Base-by-base conservation (phyloP, 2,888 invertebrate species). In the Trachelus tabidus region DNA sequence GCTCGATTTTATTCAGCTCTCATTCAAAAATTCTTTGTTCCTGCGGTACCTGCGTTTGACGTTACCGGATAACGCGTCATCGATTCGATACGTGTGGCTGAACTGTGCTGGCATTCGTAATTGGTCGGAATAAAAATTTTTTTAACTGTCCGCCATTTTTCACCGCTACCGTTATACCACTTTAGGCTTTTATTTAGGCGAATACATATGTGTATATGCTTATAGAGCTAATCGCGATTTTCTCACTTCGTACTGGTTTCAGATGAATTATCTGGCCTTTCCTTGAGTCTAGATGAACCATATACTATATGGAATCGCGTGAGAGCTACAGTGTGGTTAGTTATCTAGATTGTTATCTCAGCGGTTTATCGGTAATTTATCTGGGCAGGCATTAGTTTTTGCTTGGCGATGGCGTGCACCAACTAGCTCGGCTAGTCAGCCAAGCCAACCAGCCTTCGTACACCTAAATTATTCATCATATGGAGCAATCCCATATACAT, bases 361-460 rank as follows among this genome's bases (percentile, higher is more conserved):
- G 76, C 82, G 87, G 87, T 90, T 91, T 91, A 91, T 91, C 91
- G 89, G 89, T 90, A 90, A 91, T 91, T 91, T 91, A 91, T 91
- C 91, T 90, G 90, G 85, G 89, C 90, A 88, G 89, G 91, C 91
- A 91, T 91, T 91, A 90, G 90, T 90, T 91, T 91, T 90, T 90
- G 89, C 90, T 87, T 86, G 88, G 86, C 88, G 89, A 87, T 91
- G 88, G 90, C 90, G 90, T 90, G 91, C 89, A 87, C 85, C 85
- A 85, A 15, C 56, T 56, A 56, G 56, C 56, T 56, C 56, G 9
- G 56, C 56, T 56, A 56, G 56, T 56, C 56, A 56, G 56, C 23
- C 56, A 23, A 56, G 56, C 56, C 77, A 73, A 82, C 82, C 87
- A 87, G 86, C 85, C 86, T 87, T 88, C 85, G 84, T 87, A 81